Evolutionary conservation across 1,140 invertebrate genomes (phyloP).

Genomic region (Drosophila murphyi): DNA sequence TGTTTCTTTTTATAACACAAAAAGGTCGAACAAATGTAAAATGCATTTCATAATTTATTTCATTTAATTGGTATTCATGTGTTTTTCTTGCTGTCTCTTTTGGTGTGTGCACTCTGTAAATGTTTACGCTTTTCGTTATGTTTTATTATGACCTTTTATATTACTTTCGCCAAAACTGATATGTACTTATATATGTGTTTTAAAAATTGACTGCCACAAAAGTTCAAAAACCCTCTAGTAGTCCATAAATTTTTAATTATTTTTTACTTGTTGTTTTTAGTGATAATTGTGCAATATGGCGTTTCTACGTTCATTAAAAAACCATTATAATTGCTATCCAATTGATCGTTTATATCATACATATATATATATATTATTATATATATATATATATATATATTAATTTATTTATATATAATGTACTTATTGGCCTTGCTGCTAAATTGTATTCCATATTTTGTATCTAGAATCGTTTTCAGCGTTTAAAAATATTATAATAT

Average conservation of each 20-base stretch:
- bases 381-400: conserved; percentile 40
- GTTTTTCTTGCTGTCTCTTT: conserved; percentile 15
- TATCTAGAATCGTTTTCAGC: conserved; percentile 54
- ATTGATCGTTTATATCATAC: conserved; percentile 43
- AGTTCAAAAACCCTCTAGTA: conserved; percentile 31
- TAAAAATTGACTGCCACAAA: conserved; percentile 64
- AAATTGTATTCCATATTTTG: conserved; percentile 38
- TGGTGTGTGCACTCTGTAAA: conserved; percentile 41
- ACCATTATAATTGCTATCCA: conserved; percentile 75
- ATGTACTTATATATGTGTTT: conserved; percentile 72
- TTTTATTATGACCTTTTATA: conserved; percentile 45
- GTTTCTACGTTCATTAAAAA: conserved; percentile 69
- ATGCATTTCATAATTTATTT: conserved; percentile 43
- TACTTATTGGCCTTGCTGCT: conserved; percentile 67
- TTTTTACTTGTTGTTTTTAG: conserved; percentile 1
- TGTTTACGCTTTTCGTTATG: conserved; percentile 68
- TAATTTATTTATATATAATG: conserved; percentile 41
- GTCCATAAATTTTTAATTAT: conserved; percentile 28
- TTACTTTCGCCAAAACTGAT: conserved; percentile 66
- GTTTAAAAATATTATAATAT: conserved; percentile 60
- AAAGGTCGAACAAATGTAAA: conserved; percentile 10
- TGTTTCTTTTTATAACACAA: neutral
- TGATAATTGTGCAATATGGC: conserved; percentile 70
- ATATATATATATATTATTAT: conserved; percentile 27
- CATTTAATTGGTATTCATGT: conserved; percentile 55